These are phyloP conservation scores for Achlya flavicornis DNA, from an alignment of 2,888 invertebrate species.

Conservation along the genomic window DNA sequence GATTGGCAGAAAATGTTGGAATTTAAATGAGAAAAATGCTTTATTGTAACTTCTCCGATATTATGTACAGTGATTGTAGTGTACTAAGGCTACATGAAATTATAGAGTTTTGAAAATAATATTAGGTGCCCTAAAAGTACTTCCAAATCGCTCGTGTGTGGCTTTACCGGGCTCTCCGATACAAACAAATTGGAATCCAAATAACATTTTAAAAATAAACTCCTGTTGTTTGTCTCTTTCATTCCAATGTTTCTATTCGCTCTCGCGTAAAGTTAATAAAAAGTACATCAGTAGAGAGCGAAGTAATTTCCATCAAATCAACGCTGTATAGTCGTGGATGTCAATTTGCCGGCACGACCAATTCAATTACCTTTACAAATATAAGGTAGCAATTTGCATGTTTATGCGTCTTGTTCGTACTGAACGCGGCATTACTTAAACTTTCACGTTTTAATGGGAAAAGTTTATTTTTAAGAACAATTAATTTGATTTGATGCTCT, in stretches of 20 bases:
- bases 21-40: too few species aligned
- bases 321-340: conserved; percentile 55
- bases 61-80: too few species aligned
- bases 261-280: conserved; percentile 23
- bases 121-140: too few species aligned
- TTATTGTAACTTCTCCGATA: too few species aligned
- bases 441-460: conserved; percentile 42
- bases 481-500: conserved; percentile 28
- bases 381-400: conserved; percentile 73
- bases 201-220: neutral
- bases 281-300: conserved; percentile 33
- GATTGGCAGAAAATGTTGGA: too few species aligned
- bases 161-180: too few species aligned
- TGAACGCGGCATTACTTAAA: conserved; percentile 58
- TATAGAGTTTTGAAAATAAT: too few species aligned
- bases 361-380: conserved; percentile 80
- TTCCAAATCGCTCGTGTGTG: too few species aligned
- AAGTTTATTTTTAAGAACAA: conserved; percentile 20
- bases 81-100: too few species aligned
- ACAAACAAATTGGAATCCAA: too few species aligned
- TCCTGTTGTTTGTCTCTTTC: neutral
- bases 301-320: conserved; percentile 71
- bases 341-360: conserved; percentile 56
- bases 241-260: neutral
- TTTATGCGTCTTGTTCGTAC: conserved; percentile 55